These are phyloP conservation scores for Apamea crenata DNA, from an alignment of 2,888 invertebrate genomes.

Conservation along the genomic window DNA sequence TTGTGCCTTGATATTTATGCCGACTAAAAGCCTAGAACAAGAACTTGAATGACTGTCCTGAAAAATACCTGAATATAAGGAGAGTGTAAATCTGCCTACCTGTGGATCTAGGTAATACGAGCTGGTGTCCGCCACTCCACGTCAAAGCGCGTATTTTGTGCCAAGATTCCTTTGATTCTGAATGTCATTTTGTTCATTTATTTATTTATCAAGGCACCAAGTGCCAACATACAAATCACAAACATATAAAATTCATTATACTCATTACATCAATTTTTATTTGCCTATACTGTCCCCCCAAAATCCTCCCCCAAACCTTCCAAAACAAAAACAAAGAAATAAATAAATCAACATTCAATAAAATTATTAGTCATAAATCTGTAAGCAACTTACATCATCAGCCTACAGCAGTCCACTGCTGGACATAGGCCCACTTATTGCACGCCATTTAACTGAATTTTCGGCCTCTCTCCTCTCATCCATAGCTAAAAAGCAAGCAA, in stretches of 20 bases:
- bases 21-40: constrained; percentile 39
- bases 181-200: neutral
- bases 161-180: neutral
- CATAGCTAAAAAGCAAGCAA: neutral
- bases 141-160: neutral
- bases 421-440: neutral
- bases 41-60: constrained; percentile 21
- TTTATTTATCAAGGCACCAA: neutral
- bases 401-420: neutral
- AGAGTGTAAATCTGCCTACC: neutral
- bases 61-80: constrained; percentile 21
- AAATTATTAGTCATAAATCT: neutral
- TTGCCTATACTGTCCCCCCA: too few relatives aligned
- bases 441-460: neutral
- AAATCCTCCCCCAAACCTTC: too few relatives aligned
- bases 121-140: neutral
- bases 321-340: neutral
- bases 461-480: neutral
- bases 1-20: constrained; percentile 64
- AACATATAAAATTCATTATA: neutral
- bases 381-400: neutral
- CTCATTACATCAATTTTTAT: neutral
- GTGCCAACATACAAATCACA: neutral
- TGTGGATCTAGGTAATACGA: neutral
- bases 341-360: neutral